These are phyloP conservation scores for Dryococelus australis DNA, from an alignment of 2,888 invertebrate species.

Conservation along the genomic window DNA sequence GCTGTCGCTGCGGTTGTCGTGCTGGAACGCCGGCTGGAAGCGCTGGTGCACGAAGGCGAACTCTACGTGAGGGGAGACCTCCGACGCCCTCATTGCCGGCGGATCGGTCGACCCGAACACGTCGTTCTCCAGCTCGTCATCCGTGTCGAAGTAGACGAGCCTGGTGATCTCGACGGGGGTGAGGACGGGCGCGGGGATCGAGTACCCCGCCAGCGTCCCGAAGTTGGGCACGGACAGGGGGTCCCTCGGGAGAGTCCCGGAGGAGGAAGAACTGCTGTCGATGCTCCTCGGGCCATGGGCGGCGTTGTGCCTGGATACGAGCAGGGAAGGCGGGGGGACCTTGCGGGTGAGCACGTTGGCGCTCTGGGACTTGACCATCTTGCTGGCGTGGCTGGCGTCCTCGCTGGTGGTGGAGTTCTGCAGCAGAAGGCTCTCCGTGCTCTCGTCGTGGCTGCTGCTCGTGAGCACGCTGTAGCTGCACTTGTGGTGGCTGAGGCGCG, in stretches of 20 bases:
- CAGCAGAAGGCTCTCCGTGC: slow-evolving; percentile 66
- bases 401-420: slow-evolving; percentile 28
- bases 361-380: slow-evolving; percentile 61
- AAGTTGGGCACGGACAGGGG: slow-evolving; percentile 80
- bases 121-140: slow-evolving; percentile 60
- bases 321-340: slow-evolving; percentile 64
- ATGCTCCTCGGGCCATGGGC: slow-evolving; percentile 46
- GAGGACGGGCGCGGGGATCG: slow-evolving; percentile 69
- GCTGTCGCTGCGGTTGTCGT: slow-evolving; percentile 60
- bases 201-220: slow-evolving; percentile 61
- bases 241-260: slow-evolving; percentile 64
- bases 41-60: slow-evolving; percentile 63
- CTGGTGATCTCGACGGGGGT: slow-evolving; percentile 73
- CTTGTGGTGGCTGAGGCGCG: slow-evolving; percentile 67
- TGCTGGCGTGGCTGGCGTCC: slow-evolving; percentile 23
- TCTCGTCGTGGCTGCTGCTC: slow-evolving; percentile 69
- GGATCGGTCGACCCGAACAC: slow-evolving; percentile 25
- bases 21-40: slow-evolving; percentile 59
- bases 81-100: slow-evolving; percentile 47
- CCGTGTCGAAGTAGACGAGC: slow-evolving; percentile 74
- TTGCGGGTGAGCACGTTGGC: slow-evolving; percentile 57
- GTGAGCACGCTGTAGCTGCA: slow-evolving; percentile 76
- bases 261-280: slow-evolving; percentile 34
- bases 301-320: slow-evolving; percentile 52
- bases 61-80: slow-evolving; percentile 51